phyloP scores from a whole-genome alignment of 2,113 vertebrate genomes.

The Ariopsis seemanni region DNA sequence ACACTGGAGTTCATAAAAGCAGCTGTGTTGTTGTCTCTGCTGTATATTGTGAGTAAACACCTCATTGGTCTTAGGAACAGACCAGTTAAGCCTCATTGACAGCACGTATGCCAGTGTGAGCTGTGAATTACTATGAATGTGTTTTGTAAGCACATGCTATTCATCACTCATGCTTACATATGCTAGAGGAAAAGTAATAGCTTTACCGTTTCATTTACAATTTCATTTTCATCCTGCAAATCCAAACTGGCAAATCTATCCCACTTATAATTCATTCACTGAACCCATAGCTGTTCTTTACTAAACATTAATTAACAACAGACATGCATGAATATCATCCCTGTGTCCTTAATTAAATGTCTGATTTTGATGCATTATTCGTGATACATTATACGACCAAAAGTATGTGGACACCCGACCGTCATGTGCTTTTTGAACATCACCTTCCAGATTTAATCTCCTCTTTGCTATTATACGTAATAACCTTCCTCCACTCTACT shows the following conservation, averaged over 20 bases:
- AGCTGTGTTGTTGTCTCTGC: not conserved
- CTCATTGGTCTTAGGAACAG: conserved; percentile 28
- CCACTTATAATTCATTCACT: not conserved
- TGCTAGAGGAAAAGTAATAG: not conserved
- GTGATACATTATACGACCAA: too few relatives aligned
- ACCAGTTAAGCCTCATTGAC: conserved; percentile 31
- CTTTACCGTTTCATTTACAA: not conserved
- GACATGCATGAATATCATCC: not conserved
- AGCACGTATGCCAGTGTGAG: conserved; percentile 1
- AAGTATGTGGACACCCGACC: not conserved
- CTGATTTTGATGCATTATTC: not conserved
- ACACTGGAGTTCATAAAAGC: not conserved
- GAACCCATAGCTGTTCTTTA: not conserved
- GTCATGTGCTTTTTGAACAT: not conserved
- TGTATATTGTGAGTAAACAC: conserved; percentile 12
- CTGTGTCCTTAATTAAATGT: not conserved
- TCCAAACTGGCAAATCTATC: not conserved
- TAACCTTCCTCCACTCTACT: not conserved
- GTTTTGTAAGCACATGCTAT: conserved; percentile 11
- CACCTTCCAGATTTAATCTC: not conserved
- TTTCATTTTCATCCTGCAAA: not conserved
- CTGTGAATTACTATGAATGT: conserved; percentile 28
- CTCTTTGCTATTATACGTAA: not conserved
- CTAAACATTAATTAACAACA: not conserved
- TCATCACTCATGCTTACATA: conserved; percentile 9